Evolutionary conservation across 2,888 invertebrate genomes (phyloP), one percentile per base, ranked within the genome.

Genomic region (Eristalis intricaria): DNA sequence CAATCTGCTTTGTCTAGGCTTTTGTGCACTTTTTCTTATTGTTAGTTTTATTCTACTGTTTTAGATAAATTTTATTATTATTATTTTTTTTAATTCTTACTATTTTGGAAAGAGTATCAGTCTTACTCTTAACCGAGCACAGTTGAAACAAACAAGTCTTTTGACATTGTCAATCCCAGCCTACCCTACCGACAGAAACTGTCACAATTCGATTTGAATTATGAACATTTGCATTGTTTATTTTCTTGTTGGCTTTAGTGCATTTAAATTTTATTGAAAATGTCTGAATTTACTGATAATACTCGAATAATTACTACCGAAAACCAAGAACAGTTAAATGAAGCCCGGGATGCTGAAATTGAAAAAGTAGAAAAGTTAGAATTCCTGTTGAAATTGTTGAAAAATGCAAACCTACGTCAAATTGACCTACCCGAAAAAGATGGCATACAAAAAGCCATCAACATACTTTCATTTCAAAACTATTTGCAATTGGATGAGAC

Each of bases 361-460:
- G 79, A 85, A 3, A 91, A 89, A 64, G 89, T 92, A 0, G 84
- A 91, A 2, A 92, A 91, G 32, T 64, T 92, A 5, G 90, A 90
- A 26, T 82, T 92, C 3, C 87, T 92, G 3, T 56, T 92, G 0
- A 89, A 90, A 32, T 89, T 90, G 43, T 38, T 91, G 2, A 89
- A 89, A 84, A 77, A 78, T 19, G 65, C 82, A 0, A 81, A 89
- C 23, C 29, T 76, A 4, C 69, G 78, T 10, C 78, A 89, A 19
- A 76, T 77, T 1, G 82, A 79, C 13, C 38, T 79, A 10, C 70
- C 74, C 2, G 81, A 86, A 19, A 88, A 76, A 4, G 75, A 88
- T 0, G 89, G 89, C 80, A 86, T 91, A 0, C 88, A 89, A 43
- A 89, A 84, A 15, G 90, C 90, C 0, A 80, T 91, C 0, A 89